Base-by-base conservation (phyloP, 1,140 invertebrate species). In the Drosophila serrata region DNA sequence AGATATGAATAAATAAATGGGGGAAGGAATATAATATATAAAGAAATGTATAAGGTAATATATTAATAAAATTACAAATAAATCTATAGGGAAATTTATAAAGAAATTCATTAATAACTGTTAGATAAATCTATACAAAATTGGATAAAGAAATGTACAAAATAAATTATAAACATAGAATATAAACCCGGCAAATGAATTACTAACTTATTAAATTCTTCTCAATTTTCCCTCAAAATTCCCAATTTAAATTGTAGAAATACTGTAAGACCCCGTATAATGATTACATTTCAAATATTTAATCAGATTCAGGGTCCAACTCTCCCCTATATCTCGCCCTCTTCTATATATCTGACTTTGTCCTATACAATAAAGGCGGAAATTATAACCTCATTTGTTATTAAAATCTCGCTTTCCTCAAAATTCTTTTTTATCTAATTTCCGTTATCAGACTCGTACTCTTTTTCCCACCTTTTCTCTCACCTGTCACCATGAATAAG, bases 341-440 rank as follows among this genome's bases (percentile, higher is more conserved):
- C 19, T 17, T 17, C n/a, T 59, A 5, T 15, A 11, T 12, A 6
- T 46, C 13, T 13, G 8, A 12, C 35, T 22, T 13, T 24, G 22
- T 6, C 5, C 29, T 7, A 13, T 4, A 46, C 13, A 29, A n/a
- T n/a, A 65, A 27, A 42, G 42, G 8, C 48, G 49, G 49, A 56
- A 69, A 68, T 69, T 55, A 72, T 55, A 31, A 43, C 19, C 64
- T 48, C 51, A 70, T 70, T 72, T 70, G 51, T 46, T 58, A 40
- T 69, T 46, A 35, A 70, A 69, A 69, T 46, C 31, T 8, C 12
- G 42, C 27, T 40, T 39, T 39, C 35, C 51, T 33, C 48, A 27
- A 53, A 55, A 56, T 46, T 27, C 56, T 43, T 53, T 45, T 53
- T 39, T 74, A 61, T 61, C 56, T 73, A 61, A 73, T 74, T 51